Evolutionary conservation across 2,888 invertebrate genomes (phyloP).

Genomic region (Ceriagrion tenellum): DNA sequence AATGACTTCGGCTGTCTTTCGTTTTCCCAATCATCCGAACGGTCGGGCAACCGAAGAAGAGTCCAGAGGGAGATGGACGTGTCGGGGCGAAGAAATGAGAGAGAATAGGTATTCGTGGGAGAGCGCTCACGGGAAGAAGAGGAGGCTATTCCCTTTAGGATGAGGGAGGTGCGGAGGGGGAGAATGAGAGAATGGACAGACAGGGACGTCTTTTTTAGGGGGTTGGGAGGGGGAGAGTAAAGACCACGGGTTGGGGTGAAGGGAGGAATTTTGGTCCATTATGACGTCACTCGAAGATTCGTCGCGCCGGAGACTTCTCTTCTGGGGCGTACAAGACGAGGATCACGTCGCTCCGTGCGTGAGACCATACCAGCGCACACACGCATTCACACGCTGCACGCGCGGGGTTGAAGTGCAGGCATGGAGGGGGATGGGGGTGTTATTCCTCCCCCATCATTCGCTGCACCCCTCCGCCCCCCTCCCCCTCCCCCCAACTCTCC

Average conservation of each 20-base stretch:
- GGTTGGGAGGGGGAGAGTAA: neutral
- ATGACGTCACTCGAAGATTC: neutral
- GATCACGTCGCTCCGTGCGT: neutral
- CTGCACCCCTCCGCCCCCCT: neutral
- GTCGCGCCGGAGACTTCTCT: neutral
- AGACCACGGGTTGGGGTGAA: too few relatives aligned
- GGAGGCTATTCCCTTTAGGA: neutral
- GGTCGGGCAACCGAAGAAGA: too few relatives aligned
- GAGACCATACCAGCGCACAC: neutral
- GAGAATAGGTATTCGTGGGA: neutral
- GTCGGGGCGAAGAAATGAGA: neutral
- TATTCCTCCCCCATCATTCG: too few relatives aligned
- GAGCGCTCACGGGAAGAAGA: neutral
- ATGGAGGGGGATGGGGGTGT: too few relatives aligned
- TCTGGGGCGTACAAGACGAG: neutral
- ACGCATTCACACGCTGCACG: neutral
- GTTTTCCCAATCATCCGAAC: too few relatives aligned
- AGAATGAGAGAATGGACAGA: neutral
- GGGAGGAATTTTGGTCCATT: neutral
- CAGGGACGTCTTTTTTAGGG: constrained; percentile 13
- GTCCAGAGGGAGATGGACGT: neutral
- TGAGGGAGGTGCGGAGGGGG: neutral
- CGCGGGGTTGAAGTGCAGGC: neutral
- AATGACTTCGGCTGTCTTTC: too few relatives aligned
- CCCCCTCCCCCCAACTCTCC: too few relatives aligned